Conservation (phyloP, 1,140 invertebrate genomes). For the Musca vetustissima region DNA sequence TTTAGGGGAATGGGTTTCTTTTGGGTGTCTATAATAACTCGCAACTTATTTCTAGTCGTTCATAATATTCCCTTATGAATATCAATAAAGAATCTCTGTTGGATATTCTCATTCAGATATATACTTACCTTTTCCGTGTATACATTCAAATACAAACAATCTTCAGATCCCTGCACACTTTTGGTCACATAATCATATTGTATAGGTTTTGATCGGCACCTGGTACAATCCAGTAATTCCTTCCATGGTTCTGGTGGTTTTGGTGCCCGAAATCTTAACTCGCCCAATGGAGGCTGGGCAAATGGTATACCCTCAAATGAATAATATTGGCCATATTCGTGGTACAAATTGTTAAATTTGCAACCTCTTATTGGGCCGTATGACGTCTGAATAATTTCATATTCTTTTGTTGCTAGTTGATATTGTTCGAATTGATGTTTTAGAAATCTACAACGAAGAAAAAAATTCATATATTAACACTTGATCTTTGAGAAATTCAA, state of each 20-base stretch:
- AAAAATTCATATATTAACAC: neutral
- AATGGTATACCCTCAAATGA: conserved; percentile 54
- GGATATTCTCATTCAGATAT: too few species aligned
- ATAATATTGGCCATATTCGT: conserved; percentile 35
- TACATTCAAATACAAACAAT: conserved; percentile 83
- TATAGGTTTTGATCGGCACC: conserved; percentile 39
- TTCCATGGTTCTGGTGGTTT: conserved; percentile 57
- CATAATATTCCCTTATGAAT: too few species aligned
- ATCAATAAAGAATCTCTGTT: too few species aligned
- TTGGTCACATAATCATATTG: conserved; percentile 37
- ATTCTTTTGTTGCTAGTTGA: conserved; percentile 32
- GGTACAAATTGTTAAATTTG: conserved; percentile 41
- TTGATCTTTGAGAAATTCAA: too few species aligned
- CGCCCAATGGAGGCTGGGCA: conserved; percentile 57
- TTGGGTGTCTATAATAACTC: too few species aligned
- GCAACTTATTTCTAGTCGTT: too few species aligned
- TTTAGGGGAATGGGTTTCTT: too few species aligned
- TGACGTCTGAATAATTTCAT: conserved; percentile 29
- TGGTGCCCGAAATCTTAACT: conserved; percentile 60
- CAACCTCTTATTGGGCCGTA: conserved; percentile 38
- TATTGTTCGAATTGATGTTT: conserved; percentile 39
- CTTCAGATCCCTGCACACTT: conserved; percentile 61
- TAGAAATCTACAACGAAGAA: neutral
- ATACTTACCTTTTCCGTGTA: conserved; percentile 59
- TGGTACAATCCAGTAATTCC: conserved; percentile 57